Conservation (phyloP, 2,113 vertebrate genomes). For the Oceanites oceanicus region DNA sequence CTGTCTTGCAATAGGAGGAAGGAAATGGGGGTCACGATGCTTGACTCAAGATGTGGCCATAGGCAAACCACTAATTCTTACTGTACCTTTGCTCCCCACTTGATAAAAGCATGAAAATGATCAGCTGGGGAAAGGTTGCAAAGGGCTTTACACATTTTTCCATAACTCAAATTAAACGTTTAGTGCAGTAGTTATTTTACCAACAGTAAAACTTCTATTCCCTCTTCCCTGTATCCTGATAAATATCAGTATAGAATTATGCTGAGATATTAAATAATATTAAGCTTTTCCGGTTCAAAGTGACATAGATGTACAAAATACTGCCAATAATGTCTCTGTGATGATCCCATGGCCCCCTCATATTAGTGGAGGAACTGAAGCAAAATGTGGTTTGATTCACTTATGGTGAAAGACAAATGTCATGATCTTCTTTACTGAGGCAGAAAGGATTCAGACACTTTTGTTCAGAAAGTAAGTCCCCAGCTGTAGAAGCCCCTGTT, state of each 20-base stretch:
- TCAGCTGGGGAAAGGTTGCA: not conserved
- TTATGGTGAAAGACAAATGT: not conserved
- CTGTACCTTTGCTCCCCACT: not conserved
- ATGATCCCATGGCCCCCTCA: not conserved
- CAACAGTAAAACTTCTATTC: not conserved
- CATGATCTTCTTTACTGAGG: not conserved
- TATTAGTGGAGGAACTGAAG: not conserved
- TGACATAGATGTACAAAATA: not conserved
- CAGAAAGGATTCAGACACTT: not conserved
- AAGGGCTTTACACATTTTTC: not conserved
- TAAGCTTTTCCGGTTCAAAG: not conserved
- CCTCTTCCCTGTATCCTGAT: not conserved
- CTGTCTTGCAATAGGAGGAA: conserved; percentile 7
- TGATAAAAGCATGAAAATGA: not conserved
- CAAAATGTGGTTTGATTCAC: not conserved
- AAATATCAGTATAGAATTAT: not conserved
- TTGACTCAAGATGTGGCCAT: not conserved
- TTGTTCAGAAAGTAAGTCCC: not conserved
- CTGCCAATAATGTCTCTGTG: not conserved
- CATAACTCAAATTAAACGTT: not conserved
- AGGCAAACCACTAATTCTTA: not conserved
- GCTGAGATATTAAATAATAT: not conserved
- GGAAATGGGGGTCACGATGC: not conserved
- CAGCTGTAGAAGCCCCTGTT: fast-evolving
- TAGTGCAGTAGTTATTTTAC: not conserved